phyloP scores from a whole-genome alignment of 1,140 invertebrate genomes.

The Luehdorfia chinensis region DNA sequence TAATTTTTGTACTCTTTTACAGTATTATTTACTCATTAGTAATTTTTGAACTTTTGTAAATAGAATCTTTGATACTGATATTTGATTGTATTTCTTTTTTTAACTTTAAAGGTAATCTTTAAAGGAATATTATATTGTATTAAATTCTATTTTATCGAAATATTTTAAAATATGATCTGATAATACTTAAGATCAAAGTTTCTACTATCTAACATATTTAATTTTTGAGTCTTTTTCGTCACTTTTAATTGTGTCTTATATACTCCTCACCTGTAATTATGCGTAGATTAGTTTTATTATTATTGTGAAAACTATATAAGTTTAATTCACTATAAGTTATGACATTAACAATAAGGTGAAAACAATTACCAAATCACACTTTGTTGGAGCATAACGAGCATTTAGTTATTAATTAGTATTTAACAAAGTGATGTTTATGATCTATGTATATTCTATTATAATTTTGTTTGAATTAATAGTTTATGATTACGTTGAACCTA shows the following conservation, averaged over 20 bases:
- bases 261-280: constrained; percentile 1
- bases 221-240: neutral
- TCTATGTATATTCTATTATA: constrained; percentile 50
- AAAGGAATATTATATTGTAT: no score
- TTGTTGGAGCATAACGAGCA: constrained; percentile 36
- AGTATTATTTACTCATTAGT: constrained; percentile 36
- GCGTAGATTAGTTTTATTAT: no score
- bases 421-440: constrained; percentile 41
- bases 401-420: constrained; percentile 30
- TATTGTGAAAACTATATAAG: no score
- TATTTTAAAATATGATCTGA: no score
- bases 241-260: neutral
- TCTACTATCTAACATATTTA: no score
- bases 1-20: constrained; percentile 29
- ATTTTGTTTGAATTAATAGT: constrained; percentile 69
- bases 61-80: no score
- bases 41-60: constrained; percentile 27
- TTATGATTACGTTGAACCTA: constrained; percentile 61
- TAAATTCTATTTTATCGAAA: no score
- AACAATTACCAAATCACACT: constrained; percentile 54
- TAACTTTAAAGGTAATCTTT: no score
- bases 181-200: no score
- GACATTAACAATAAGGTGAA: constrained; percentile 33
- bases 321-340: no score
- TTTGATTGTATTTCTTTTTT: no score